Percentiles rank a stretch among this genome's conserved stretches.
Conservation (phyloP, 2,888 invertebrate genomes). For the Amphipyra berbera region DNA sequence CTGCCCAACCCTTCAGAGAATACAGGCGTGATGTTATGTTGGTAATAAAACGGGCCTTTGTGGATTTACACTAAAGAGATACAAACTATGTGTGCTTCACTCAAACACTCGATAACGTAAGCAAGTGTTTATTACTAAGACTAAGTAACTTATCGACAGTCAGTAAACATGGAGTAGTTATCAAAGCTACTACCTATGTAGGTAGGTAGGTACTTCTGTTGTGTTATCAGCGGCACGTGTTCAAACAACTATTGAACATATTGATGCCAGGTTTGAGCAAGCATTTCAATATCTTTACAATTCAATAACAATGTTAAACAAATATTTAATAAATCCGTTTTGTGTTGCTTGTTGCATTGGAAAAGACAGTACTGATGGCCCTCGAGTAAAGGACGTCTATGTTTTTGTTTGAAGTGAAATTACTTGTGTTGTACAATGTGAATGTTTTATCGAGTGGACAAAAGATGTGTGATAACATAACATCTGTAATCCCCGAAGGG, state of each 20-base stretch:
- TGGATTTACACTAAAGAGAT: no score
- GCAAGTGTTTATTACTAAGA: slow-evolving; percentile 15
- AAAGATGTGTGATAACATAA: not conserved
- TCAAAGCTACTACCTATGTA: slow-evolving; percentile 15
- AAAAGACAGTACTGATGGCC: slow-evolving; percentile 2
- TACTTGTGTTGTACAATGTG: slow-evolving; percentile 11
- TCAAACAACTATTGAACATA: slow-evolving; percentile 19
- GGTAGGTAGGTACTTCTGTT: no score
- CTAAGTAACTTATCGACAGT: slow-evolving; percentile 27
- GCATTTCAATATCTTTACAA: slow-evolving; percentile 14
- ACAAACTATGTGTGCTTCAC: no score
- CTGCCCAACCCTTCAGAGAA: no score
- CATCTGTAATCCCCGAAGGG: no score
- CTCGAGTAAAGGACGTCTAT: not conserved
- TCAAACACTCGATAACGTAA: slow-evolving; percentile 23
- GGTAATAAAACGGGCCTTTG: no score
- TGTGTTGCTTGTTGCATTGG: slow-evolving; percentile 12
- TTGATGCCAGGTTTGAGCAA: slow-evolving; percentile 28
- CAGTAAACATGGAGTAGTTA: slow-evolving; percentile 18
- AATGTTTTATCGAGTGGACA: slow-evolving; percentile 1
- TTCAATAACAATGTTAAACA: slow-evolving; percentile 11
- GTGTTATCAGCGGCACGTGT: slow-evolving; percentile 46
- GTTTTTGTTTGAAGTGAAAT: slow-evolving; percentile 4
- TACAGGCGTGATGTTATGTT: no score
- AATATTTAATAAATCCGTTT: slow-evolving; percentile 18